These are phyloP conservation scores for Numenius arquata DNA, from an alignment of 2,113 vertebrate genomes.

Conservation along the genomic window DNA sequence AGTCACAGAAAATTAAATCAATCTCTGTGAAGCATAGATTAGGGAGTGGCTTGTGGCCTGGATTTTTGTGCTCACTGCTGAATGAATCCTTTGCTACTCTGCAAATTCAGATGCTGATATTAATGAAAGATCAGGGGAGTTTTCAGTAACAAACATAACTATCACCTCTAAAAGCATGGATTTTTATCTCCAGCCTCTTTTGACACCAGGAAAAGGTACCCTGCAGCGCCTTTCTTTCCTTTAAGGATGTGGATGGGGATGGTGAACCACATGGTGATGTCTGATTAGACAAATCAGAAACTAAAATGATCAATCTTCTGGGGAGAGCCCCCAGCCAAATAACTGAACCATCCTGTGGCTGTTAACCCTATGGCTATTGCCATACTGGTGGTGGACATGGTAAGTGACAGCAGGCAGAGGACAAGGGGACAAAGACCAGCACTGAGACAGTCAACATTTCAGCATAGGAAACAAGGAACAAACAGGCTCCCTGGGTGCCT, in stretches of 20 bases:
- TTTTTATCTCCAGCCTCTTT: background rate
- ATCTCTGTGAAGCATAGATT: background rate
- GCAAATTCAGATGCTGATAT: background rate
- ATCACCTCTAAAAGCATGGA: background rate
- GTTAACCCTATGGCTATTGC: background rate
- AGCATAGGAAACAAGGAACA: background rate
- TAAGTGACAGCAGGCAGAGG: background rate
- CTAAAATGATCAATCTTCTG: background rate
- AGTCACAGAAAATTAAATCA: conserved; percentile 33
- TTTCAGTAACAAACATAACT: background rate
- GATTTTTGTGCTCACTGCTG: background rate
- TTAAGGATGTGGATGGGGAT: background rate
- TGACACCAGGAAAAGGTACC: background rate
- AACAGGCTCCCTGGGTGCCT: background rate
- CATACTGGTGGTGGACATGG: fast-evolving
- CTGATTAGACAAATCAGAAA: background rate
- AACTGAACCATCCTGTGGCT: background rate
- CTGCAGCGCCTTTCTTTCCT: background rate
- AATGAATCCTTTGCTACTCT: background rate
- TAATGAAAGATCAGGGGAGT: conserved; percentile 21
- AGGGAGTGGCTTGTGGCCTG: conserved; percentile 24
- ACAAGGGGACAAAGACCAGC: fast-evolving
- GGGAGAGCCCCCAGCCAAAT: background rate
- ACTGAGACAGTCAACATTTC: background rate
- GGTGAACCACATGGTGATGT: background rate